Evolutionary conservation across 2,888 invertebrate species (phyloP), one percentile per base, ranked within the genome.

Genomic region (Hypomecis atomaria): DNA sequence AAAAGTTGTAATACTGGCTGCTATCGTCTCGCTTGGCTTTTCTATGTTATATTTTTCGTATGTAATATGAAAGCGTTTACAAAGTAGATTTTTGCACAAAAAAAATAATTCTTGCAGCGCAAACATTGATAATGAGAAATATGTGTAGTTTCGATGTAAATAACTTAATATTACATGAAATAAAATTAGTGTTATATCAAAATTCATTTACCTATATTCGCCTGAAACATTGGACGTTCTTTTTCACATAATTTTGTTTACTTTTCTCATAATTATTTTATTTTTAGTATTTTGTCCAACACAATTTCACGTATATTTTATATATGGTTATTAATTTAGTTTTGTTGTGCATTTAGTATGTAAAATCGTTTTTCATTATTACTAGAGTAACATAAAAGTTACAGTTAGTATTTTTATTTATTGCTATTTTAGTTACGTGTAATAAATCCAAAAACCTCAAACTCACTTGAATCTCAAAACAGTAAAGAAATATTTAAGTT

Each of bases 61-160:
- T 13, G 49, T 50, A 7, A 36, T 48, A 8, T n/a, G 6, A 36
- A 37, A 47, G 47, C 37, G 6, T 11, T 8, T 11, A 11, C 5
- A 6, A 49, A 9, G 3, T 36, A 49, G 36, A 49, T 11, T 49
- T 49, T 37, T 37, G 49, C 49, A 50, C 37, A 11, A 50, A 50
- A 49, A 49, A 36, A 38, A 38, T 6, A 8, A 37, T 50, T 37
- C 11, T 50, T 11, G 11, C 11, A 37, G 11, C 11, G 49, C 37
- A 37, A 11, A 50, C 5, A 50, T 37, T 36, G n/a, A 49, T 49
- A 49, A 8, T 49, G 11, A 23, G 23, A 23, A 23, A 4, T 34
- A 7, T 23, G 4, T 36, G 6, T 49, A 49, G 11, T 37, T 49
- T 36, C 34, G 34, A 10, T 48, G 47, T 49, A 49, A 49, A 49